Conservation (phyloP, 2,797 vertebrate species). For the Cyprinodon diabolis region DNA sequence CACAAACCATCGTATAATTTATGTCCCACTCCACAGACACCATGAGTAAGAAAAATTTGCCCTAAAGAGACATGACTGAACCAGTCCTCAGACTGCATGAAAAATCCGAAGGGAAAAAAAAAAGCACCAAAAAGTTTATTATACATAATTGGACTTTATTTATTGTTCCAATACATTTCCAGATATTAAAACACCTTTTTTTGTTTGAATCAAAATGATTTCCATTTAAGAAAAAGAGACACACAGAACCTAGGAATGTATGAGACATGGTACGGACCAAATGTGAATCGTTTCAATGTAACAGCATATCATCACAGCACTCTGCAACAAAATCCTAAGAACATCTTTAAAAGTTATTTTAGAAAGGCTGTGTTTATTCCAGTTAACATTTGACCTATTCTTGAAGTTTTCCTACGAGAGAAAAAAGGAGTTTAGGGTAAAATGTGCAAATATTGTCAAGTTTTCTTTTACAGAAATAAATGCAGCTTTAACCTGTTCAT, state of each 20-base stretch:
- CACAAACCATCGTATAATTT: background rate
- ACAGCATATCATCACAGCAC: constrained; percentile 21
- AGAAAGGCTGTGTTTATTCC: constrained; percentile 52
- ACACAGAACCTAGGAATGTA: constrained; percentile 36
- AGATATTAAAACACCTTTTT: constrained; percentile 1
- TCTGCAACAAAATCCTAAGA: constrained; percentile 37
- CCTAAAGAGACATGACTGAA: background rate
- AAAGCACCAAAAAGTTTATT: background rate
- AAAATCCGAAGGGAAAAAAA: background rate
- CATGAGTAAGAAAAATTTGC: background rate
- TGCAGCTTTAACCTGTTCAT: background rate
- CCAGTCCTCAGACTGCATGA: constrained; percentile 4
- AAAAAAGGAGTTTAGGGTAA: constrained; percentile 9
- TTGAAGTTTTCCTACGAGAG: constrained; percentile 11
- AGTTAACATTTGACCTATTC: constrained; percentile 15
- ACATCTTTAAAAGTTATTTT: background rate
- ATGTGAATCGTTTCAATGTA: constrained; percentile 4
- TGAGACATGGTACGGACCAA: constrained; percentile 10
- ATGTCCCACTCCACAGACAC: background rate
- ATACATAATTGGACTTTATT: constrained; percentile 50
- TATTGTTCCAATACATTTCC: background rate
- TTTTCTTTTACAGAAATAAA: constrained; percentile 19
- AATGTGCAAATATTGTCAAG: constrained; percentile 11
- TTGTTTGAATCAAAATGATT: background rate
- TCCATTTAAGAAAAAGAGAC: constrained; percentile 8